phyloP scores from a whole-genome alignment of 1,140 invertebrate genomes.

The Rhyzopertha dominica region DNA sequence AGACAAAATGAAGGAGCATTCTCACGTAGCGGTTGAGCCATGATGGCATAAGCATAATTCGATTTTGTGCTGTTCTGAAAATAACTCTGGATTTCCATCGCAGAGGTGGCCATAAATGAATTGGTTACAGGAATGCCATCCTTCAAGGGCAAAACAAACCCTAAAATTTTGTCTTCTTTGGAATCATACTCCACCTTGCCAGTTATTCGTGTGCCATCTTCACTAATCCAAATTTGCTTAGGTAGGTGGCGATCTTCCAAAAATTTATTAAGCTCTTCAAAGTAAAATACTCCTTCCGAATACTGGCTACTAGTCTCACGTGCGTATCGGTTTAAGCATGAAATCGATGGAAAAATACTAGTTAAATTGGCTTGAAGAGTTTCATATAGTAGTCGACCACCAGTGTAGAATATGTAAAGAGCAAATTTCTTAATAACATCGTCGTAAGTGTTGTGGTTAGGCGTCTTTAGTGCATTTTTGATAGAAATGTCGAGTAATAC shows the following conservation, averaged over 20 bases:
- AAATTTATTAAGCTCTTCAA: conserved; percentile 1
- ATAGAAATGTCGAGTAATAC: too few species aligned
- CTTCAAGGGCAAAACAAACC: conserved; percentile 7
- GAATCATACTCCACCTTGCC: conserved; percentile 14
- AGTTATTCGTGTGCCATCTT: conserved; percentile 8
- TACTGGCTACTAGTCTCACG: neutral
- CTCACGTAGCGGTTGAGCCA: conserved; percentile 14
- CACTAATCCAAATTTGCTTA: conserved; percentile 6
- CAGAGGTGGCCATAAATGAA: too few species aligned
- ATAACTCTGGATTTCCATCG: neutral
- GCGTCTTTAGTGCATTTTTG: too few species aligned
- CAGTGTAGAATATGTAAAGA: neutral
- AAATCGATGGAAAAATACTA: conserved; percentile 2
- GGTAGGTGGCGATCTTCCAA: conserved; percentile 4
- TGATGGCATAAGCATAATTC: conserved; percentile 9
- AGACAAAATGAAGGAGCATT: conserved; percentile 16
- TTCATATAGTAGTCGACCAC: conserved; percentile 5
- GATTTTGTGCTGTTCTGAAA: conserved; percentile 1
- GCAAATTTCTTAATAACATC: conserved; percentile 3
- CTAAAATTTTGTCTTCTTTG: conserved; percentile 10
- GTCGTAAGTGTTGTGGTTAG: neutral
- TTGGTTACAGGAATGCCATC: conserved; percentile 4
- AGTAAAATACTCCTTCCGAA: conserved; percentile 3
- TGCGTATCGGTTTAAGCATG: conserved; percentile 2
- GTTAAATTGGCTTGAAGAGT: conserved; percentile 5